Conservation (phyloP, 2,797 vertebrate species). For the Pseudocheirus occidentalis region DNA sequence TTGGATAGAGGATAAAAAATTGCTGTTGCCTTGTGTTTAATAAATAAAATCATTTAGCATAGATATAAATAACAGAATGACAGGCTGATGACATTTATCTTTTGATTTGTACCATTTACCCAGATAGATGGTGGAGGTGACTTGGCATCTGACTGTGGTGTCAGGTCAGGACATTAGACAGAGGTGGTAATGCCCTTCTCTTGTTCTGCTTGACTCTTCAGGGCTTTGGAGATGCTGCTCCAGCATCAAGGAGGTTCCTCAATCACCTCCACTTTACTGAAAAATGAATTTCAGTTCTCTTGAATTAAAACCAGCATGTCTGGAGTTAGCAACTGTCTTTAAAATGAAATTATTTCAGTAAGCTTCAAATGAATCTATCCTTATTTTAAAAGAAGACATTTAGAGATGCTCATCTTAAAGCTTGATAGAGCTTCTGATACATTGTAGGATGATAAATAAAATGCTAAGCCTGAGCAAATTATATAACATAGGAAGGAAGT, state of each 20-base stretch:
- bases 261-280: constrained; percentile 10
- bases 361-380: constrained; percentile 50
- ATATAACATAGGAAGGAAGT: not conserved
- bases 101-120: not conserved
- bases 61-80: constrained; percentile 36
- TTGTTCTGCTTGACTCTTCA: constrained; percentile 8
- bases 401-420: constrained; percentile 46
- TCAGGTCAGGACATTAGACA: fast-evolving
- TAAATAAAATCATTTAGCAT: constrained; percentile 26
- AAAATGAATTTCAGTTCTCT: constrained; percentile 24
- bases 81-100: constrained; percentile 25
- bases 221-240: not conserved
- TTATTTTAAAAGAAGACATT: constrained; percentile 47
- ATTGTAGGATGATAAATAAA: not conserved
- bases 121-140: not conserved
- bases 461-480: not conserved
- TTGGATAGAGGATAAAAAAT: not conserved
- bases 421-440: fast-evolving
- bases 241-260: not conserved
- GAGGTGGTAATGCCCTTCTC: not conserved
- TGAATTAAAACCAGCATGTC: constrained; percentile 41
- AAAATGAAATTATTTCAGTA: constrained; percentile 33
- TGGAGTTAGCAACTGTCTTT: constrained; percentile 41
- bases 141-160: constrained; percentile 27
- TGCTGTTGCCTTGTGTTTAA: constrained; percentile 13